These are phyloP conservation scores for Magallana ariakensis DNA, from an alignment of 1,140 invertebrate species.

Conservation along the genomic window DNA sequence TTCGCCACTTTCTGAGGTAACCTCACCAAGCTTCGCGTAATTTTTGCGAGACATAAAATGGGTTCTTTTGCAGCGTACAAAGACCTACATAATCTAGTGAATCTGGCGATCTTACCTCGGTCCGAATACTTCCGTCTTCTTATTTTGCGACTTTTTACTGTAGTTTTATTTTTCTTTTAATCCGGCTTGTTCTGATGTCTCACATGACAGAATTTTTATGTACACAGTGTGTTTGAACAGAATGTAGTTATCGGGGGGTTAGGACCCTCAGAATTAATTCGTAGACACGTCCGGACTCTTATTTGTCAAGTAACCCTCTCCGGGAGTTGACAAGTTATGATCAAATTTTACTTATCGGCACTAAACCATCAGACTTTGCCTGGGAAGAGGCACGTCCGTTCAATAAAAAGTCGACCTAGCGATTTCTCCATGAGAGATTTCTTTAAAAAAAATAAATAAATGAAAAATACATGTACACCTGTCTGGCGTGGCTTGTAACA, in stretches of 20 bases:
- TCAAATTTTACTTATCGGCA: constrained; percentile 32
- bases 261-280: constrained; percentile 5
- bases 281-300: not conserved
- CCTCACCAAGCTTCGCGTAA: not conserved
- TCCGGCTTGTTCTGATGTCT: not conserved
- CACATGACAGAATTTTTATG: not conserved
- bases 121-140: not conserved
- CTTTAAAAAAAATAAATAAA: not conserved
- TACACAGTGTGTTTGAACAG: constrained; percentile 24
- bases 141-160: not conserved
- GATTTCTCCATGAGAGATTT: not conserved
- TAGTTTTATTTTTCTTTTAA: not conserved
- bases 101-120: not conserved
- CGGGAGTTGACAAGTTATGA: constrained; percentile 22
- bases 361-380: not conserved
- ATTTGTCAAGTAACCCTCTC: not conserved
- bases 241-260: not conserved
- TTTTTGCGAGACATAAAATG: not conserved
- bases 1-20: not conserved
- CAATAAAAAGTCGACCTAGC: constrained; percentile 13
- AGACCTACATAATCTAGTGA: not conserved
- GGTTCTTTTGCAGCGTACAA: not conserved
- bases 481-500: not conserved
- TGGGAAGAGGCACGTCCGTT: not conserved
- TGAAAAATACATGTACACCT: not conserved